Evolutionary conservation across 2,797 vertebrate genomes (phyloP), one percentile per base, ranked within the genome.

Genomic region (Liparis tanakae): DNA sequence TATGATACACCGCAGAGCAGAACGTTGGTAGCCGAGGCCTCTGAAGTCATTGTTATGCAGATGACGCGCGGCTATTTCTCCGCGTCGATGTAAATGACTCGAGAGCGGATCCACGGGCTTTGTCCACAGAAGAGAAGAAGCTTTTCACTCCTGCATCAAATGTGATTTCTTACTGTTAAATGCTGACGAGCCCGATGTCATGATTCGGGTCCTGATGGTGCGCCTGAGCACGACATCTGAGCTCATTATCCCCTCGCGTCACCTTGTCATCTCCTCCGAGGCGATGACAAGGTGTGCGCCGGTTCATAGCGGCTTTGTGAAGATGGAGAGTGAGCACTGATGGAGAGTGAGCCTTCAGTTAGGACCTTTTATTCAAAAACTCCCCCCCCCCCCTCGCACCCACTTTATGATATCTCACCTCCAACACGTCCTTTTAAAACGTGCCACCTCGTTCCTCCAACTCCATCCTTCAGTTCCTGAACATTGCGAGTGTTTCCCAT

Each of bases 1-100:
- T 30, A 30, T 30, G 25, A 30, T 30, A 30, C 70, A 51, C 59
- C 82, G 56, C 71, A 62, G 15, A 18, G 70, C 67, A 67, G 67
- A 74, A 72, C 53, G 74, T 74, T 74, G 36, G 46, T 46, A 63
- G 75, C 46, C 65, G n/a, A 55, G 46, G 63, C 67, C 72, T 70
- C 64, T 14, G 54, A 37, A 59, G 64, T 55, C 67, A 78, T 78
- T 80, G 64, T 76, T 55, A 85, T 81, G 69, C 66, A 85, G 80
- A 85, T 79, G 51, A 22, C 8, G 53, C 60, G 1, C 72, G 13
- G 65, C 59, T 48, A 58, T 72, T 82, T 58, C 66, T 70, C 64
- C 69, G 66, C 18, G 46, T 55, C 76, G 54, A 63, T 66, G 48
- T 50, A 34, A 80, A 74, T 58, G 70, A 63, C 65, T 17, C 1